Evolutionary conservation across 2,797 vertebrate species (phyloP), one percentile per base, ranked within the genome.

Genomic region (Novumbra hubbsi): DNA sequence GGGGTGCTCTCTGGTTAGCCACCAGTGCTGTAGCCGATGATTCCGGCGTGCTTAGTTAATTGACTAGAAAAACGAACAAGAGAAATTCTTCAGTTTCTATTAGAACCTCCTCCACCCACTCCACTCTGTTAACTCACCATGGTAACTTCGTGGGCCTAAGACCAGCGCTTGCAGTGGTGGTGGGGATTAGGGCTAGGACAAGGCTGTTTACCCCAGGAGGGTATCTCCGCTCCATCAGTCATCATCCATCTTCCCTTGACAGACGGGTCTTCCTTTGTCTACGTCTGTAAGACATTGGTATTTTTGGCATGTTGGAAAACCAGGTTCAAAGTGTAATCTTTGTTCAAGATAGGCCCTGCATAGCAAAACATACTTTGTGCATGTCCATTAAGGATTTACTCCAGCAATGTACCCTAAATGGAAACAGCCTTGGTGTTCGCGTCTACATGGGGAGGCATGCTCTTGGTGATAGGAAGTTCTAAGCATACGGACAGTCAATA

Each of bases 201-300:
- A 32, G 27, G 28, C 75, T 68, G 41, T 72, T 74, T 73, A 84
- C 86, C 79, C 75, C 76, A 76, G 65, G 73, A 71, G 72, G 1
- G 15, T 72, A 89, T 84, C 88, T 88, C 77, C 87, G 70, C 65
- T 80, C 69, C 71, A 87, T 91, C 88, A 82, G 87, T 91, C 90
- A 88, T 90, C 85, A 27, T 90, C 88, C 85, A 83, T 91, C 87
- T 88, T 74, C 68, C 50, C 50, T 4, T 63, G 48, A 77, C 78
- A 85, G 80, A 90, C 87, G 88, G 85, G 79, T 75, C 76, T 74
- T 85, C 86, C 84, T 88, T 92, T 91, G 88, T 91, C 82, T 63
- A 21, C 21, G 6, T 32, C 63, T 8, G 15, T 49, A 12, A 50
- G 68, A 73, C 84, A 88, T 86, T 85, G 88, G 88, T 86, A 87